These are phyloP conservation scores for Telmatochromis brachygnathus DNA, from an alignment of 2,113 vertebrate species.

Conservation along the genomic window DNA sequence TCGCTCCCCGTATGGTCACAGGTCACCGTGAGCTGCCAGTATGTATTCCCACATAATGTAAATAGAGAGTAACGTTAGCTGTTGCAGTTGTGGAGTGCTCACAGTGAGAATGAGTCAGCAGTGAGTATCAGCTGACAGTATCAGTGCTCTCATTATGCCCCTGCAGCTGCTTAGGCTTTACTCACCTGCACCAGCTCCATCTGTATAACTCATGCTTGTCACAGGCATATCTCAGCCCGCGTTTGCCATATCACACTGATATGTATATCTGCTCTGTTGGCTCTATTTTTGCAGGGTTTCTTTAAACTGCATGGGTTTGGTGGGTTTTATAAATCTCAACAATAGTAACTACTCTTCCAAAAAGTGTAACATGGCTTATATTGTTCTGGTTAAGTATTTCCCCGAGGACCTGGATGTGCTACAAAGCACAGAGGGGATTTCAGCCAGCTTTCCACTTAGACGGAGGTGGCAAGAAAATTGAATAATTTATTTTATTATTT, in stretches of 20 bases:
- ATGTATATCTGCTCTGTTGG: not conserved
- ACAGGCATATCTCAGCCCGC: not conserved
- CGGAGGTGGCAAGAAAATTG: not conserved
- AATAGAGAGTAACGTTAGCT: not conserved
- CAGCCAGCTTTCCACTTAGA: not conserved
- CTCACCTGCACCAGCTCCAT: not conserved
- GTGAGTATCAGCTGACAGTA: not conserved
- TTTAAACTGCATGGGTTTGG: not conserved
- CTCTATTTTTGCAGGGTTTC: not conserved
- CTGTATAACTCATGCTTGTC: not conserved
- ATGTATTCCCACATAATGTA: conserved; percentile 13
- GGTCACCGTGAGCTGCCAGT: not conserved
- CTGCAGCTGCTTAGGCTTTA: not conserved
- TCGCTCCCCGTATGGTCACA: not conserved
- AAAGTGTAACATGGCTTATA: not conserved
- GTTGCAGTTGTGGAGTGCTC: not conserved
- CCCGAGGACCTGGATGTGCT: not conserved
- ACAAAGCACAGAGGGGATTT: not conserved
- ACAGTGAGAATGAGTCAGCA: not conserved
- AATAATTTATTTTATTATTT: accelerated
- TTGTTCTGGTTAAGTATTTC: not conserved
- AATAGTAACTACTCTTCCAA: not conserved
- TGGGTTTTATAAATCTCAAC: not conserved
- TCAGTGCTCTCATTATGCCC: not conserved
- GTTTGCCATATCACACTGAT: not conserved